Percentiles rank a stretch among this genome's conserved stretches.
phyloP scores from a whole-genome alignment of 2,888 invertebrate species.

The Opisthograptis luteolata region DNA sequence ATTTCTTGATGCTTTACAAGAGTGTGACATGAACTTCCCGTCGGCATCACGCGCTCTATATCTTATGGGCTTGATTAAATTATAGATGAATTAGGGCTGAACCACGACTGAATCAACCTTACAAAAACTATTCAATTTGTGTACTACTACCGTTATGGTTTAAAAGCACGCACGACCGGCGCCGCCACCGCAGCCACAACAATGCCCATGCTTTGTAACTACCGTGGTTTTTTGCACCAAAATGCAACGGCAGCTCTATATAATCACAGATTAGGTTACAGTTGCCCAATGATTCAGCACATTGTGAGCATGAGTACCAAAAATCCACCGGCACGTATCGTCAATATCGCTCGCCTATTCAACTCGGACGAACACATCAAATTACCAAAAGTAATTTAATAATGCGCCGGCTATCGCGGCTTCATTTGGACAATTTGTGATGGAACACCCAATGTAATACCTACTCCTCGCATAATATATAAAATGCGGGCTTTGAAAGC shows the following conservation, averaged over 20 bases:
- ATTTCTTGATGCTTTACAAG: no score
- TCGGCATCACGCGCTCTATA: slow-evolving; percentile 6
- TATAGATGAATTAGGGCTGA: slow-evolving; percentile 65
- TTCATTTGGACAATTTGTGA: slow-evolving; percentile 50
- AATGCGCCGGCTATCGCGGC: slow-evolving; percentile 44
- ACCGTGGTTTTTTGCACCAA: slow-evolving; percentile 72
- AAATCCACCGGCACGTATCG: slow-evolving; percentile 67
- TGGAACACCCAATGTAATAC: slow-evolving; percentile 31
- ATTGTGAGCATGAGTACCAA: slow-evolving; percentile 72
- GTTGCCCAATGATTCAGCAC: slow-evolving; percentile 59
- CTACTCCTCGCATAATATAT: slow-evolving; percentile 14
- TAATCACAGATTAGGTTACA: slow-evolving; percentile 42
- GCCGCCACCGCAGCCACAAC: slow-evolving; percentile 44
- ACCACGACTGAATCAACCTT: slow-evolving; percentile 58
- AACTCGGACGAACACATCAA: slow-evolving; percentile 63
- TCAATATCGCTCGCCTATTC: slow-evolving; percentile 59
- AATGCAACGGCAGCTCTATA: slow-evolving; percentile 60
- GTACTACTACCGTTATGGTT: slow-evolving; percentile 73
- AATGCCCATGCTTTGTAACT: slow-evolving; percentile 52
- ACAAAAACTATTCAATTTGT: slow-evolving; percentile 73
- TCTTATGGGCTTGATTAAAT: slow-evolving; percentile 59
- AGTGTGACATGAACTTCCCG: neutral
- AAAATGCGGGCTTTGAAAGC: slow-evolving; percentile 2
- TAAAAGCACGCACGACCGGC: slow-evolving; percentile 69
- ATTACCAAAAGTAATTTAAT: slow-evolving; percentile 43